phyloP scores from a whole-genome alignment of 2,888 invertebrate species.

The Cheilosia scutellata region DNA sequence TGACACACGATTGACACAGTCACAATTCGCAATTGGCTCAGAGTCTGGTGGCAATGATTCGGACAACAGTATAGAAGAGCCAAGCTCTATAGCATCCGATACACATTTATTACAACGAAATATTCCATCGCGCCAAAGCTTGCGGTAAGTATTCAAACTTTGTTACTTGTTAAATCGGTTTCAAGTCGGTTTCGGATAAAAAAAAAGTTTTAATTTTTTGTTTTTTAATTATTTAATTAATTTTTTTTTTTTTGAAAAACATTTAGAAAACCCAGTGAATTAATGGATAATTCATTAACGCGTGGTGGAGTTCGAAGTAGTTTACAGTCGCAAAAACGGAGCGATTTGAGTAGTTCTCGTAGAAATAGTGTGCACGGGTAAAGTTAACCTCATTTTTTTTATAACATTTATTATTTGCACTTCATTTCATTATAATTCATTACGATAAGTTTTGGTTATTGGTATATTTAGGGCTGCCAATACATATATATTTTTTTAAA shows the following conservation, averaged over 20 bases:
- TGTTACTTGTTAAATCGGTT: neutral
- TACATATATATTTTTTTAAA: neutral
- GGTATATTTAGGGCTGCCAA: neutral
- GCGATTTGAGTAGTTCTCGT: constrained; percentile 84
- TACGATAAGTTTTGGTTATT: neutral
- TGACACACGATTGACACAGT: constrained; percentile 88
- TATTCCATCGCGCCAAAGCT: constrained; percentile 85
- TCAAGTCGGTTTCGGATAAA: constrained; percentile 28
- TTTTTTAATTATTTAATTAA: constrained; percentile 34
- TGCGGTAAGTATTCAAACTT: constrained; percentile 83
- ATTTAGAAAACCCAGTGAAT: constrained; percentile 85
- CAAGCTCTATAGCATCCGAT: constrained; percentile 84
- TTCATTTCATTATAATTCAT: constrained; percentile 42
- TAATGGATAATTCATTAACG: constrained; percentile 86
- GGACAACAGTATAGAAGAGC: constrained; percentile 90
- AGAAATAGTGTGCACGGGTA: constrained; percentile 88
- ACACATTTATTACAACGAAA: constrained; percentile 85
- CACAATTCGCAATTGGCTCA: constrained; percentile 88
- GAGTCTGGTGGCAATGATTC: constrained; percentile 91
- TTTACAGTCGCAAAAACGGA: constrained; percentile 85
- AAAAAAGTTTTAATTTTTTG: constrained; percentile 7
- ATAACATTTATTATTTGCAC: constrained; percentile 53
- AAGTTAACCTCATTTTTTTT: constrained; percentile 76
- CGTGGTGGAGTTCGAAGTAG: constrained; percentile 87
- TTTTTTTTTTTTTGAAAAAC: constrained; percentile 56